Percentiles rank a stretch among this genome's conserved stretches.
phyloP scores from a whole-genome alignment of 2,888 invertebrate species.

The Sabellastarte sp. region DNA sequence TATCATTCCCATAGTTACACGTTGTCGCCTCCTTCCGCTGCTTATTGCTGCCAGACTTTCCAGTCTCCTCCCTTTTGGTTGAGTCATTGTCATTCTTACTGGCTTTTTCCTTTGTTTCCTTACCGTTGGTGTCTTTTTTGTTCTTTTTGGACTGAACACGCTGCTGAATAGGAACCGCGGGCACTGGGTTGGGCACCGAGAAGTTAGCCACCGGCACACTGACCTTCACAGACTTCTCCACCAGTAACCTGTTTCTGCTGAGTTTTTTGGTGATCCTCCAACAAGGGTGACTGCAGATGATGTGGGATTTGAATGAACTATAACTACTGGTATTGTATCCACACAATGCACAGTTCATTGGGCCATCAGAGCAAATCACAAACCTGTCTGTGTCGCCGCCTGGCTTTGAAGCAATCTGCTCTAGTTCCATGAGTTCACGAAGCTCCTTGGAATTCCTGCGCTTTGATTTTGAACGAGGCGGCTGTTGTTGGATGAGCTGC shows the following conservation, averaged over 20 bases:
- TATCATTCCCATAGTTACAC: neutral
- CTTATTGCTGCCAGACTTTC: neutral
- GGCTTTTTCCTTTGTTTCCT: neutral
- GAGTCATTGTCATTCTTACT: neutral
- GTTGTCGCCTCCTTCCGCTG: neutral
- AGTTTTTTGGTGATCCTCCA: slow-evolving; percentile 29
- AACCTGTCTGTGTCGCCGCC: slow-evolving; percentile 17
- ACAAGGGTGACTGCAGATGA: slow-evolving; percentile 27
- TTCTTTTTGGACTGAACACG: neutral
- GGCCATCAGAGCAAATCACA: slow-evolving; percentile 26
- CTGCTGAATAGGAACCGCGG: neutral
- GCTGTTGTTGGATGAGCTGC: neutral
- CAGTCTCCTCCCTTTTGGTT: neutral
- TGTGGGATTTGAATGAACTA: slow-evolving; percentile 28
- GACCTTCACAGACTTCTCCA: slow-evolving; percentile 22
- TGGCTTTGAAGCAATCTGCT: neutral
- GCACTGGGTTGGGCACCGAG: neutral
- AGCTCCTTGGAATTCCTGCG: neutral
- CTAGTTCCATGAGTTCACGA: neutral
- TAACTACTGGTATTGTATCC: slow-evolving; percentile 21
- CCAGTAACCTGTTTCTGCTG: slow-evolving; percentile 26
- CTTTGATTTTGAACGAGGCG: neutral
- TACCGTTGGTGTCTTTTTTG: neutral
- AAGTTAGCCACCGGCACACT: neutral
- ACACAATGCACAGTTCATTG: slow-evolving; percentile 26